phyloP scores from a whole-genome alignment of 2,888 invertebrate genomes.

The Drosophila anomalata region DNA sequence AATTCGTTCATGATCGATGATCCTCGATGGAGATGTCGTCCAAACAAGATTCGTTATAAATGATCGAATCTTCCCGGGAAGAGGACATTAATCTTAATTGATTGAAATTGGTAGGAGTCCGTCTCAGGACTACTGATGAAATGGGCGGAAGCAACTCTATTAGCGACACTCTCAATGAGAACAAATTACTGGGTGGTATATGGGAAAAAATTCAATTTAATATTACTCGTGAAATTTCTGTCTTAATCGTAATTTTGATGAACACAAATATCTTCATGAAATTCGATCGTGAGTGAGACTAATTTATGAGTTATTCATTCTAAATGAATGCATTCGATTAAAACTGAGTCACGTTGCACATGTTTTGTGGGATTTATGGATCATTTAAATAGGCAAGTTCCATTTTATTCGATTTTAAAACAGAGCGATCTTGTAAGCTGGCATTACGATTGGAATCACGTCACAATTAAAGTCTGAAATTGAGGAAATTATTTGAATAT shows the following conservation, averaged over 20 bases:
- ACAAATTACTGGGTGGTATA: conserved; percentile 18
- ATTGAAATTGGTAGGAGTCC: conserved; percentile 19
- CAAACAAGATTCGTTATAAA: conserved; percentile 38
- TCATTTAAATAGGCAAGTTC: conserved; percentile 29
- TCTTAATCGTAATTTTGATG: background rate
- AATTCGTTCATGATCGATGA: conserved; percentile 49
- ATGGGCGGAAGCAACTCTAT: conserved; percentile 32
- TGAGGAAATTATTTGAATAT: conserved; percentile 31
- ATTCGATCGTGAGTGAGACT: conserved; percentile 16
- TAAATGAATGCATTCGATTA: background rate
- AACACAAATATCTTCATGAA: background rate
- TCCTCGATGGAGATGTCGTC: conserved; percentile 41
- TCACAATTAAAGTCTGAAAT: conserved; percentile 10
- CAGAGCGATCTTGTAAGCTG: conserved; percentile 13
- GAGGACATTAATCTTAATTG: conserved; percentile 71
- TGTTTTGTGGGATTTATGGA: conserved; percentile 18
- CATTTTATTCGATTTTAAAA: conserved; percentile 8
- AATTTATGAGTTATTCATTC: conserved; percentile 20
- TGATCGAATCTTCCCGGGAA: conserved; percentile 31
- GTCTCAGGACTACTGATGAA: conserved; percentile 24
- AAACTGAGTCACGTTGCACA: conserved; percentile 24
- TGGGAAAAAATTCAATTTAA: conserved; percentile 1
- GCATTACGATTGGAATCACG: conserved; percentile 31
- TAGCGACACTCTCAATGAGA: conserved; percentile 18
- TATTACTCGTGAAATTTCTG: background rate